These are phyloP conservation scores for Agrilus cyanescens DNA, from an alignment of 2,888 invertebrate genomes.

Conservation along the genomic window DNA sequence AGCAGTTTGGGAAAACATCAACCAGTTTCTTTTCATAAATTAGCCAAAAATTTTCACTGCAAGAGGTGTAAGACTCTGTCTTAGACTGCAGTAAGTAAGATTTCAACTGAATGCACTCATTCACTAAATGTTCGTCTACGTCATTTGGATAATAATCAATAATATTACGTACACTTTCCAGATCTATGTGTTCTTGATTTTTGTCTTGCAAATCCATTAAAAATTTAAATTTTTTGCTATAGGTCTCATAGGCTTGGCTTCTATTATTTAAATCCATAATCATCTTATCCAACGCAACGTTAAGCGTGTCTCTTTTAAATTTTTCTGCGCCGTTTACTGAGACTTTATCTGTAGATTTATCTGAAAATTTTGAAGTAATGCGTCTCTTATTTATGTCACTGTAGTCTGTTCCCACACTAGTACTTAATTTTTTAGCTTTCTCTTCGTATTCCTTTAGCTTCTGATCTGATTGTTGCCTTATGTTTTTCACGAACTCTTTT, in stretches of 20 bases:
- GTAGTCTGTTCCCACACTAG: slow-evolving; percentile 10
- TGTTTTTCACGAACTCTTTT: slow-evolving; percentile 9
- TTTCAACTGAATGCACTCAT: neutral
- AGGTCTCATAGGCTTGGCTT: slow-evolving; percentile 9
- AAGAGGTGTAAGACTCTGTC: too few species aligned
- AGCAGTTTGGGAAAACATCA: slow-evolving; percentile 1
- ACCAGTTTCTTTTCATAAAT: neutral
- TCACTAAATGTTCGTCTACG: slow-evolving; percentile 1
- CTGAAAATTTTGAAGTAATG: slow-evolving; percentile 8
- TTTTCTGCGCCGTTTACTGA: slow-evolving; percentile 9
- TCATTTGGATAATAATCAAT: slow-evolving; percentile 6
- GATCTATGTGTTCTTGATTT: slow-evolving; percentile 7
- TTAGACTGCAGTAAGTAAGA: slow-evolving; percentile 1
- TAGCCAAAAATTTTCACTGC: too few species aligned
- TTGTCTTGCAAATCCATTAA: slow-evolving; percentile 10
- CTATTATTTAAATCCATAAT: slow-evolving; percentile 11
- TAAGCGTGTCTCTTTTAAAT: slow-evolving; percentile 11
- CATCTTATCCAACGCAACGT: slow-evolving; percentile 9
- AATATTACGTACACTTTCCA: slow-evolving; percentile 7
- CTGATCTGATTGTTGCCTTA: slow-evolving; percentile 11
- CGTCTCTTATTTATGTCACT: slow-evolving; percentile 10
- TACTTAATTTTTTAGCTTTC: slow-evolving; percentile 10
- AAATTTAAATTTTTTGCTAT: slow-evolving; percentile 11
- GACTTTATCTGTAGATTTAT: slow-evolving; percentile 11
- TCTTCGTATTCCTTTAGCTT: slow-evolving; percentile 7